Conservation (phyloP, 2,797 vertebrate genomes). For the Microchirus variegatus region DNA sequence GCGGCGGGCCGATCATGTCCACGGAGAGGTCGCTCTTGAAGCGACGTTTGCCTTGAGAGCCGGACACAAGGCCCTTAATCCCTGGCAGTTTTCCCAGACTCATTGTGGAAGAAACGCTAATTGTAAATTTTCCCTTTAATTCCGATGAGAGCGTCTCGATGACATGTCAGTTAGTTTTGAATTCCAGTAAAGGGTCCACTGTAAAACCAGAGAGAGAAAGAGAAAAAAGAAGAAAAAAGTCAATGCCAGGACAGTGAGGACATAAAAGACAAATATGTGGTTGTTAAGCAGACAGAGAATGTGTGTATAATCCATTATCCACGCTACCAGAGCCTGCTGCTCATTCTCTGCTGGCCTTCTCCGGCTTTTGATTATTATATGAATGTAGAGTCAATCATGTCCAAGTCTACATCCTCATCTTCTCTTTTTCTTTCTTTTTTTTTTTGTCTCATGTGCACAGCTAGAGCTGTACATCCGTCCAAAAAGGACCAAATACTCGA, state of each 20-base stretch:
- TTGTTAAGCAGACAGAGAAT: slow-evolving; percentile 52
- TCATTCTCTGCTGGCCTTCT: slow-evolving; percentile 28
- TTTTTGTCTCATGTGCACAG: neutral
- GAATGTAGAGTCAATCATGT: slow-evolving; percentile 16
- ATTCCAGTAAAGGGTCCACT: slow-evolving; percentile 43
- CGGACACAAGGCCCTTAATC: slow-evolving; percentile 87
- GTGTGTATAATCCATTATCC: slow-evolving; percentile 64
- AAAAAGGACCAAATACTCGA: slow-evolving; percentile 17
- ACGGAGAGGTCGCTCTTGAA: slow-evolving; percentile 87
- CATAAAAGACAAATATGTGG: slow-evolving; percentile 43
- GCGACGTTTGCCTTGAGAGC: slow-evolving; percentile 88
- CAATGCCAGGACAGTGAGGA: slow-evolving; percentile 26
- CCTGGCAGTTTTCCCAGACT: slow-evolving; percentile 91
- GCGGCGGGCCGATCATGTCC: slow-evolving; percentile 94
- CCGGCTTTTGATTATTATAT: slow-evolving; percentile 1
- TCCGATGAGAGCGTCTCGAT: slow-evolving; percentile 9
- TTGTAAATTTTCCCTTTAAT: slow-evolving; percentile 32
- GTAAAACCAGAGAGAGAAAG: slow-evolving; percentile 49
- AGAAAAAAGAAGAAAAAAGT: too few species aligned
- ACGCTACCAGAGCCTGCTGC: slow-evolving; percentile 39
- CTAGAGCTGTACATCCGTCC: slow-evolving; percentile 15
- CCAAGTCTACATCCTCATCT: slow-evolving; percentile 2
- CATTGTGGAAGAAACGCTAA: slow-evolving; percentile 79
- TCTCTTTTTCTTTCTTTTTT: neutral
- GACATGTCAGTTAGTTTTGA: slow-evolving; percentile 40